Conservation (phyloP, 2,113 vertebrate genomes). For the Monopterus albus region DNA sequence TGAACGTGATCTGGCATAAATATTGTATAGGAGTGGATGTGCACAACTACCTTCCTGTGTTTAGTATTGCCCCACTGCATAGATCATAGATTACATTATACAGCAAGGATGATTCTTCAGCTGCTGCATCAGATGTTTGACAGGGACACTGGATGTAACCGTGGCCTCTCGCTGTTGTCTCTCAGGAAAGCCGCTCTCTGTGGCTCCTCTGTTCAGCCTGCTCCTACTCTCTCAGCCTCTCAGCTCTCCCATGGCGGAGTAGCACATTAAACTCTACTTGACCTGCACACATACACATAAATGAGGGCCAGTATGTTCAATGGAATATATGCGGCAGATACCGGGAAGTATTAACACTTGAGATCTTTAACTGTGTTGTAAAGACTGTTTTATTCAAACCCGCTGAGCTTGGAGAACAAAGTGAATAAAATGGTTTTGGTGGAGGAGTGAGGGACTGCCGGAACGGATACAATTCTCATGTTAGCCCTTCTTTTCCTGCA, state of each 20-base stretch:
- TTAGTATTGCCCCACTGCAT: background rate
- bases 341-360: slow-evolving; percentile 22
- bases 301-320: slow-evolving; percentile 10
- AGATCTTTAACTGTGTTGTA: slow-evolving; percentile 25
- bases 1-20: slow-evolving; percentile 11
- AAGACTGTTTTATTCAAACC: slow-evolving; percentile 28
- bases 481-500: slow-evolving; percentile 33
- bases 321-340: background rate
- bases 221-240: slow-evolving; percentile 17
- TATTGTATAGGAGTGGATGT: background rate
- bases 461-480: slow-evolving; percentile 10
- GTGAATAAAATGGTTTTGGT: background rate
- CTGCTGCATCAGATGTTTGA: background rate
- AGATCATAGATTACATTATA: background rate
- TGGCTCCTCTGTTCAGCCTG: slow-evolving; percentile 42
- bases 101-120: background rate
- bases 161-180: slow-evolving; percentile 54
- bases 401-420: slow-evolving; percentile 41
- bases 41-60: background rate
- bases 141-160: slow-evolving; percentile 18
- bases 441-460: background rate
- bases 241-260: slow-evolving; percentile 5
- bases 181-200: slow-evolving; percentile 72
- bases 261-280: slow-evolving; percentile 1
- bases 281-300: slow-evolving; percentile 15